These are phyloP conservation scores for Scrobipalpa costella DNA, from an alignment of 2,888 invertebrate species.

Conservation along the genomic window DNA sequence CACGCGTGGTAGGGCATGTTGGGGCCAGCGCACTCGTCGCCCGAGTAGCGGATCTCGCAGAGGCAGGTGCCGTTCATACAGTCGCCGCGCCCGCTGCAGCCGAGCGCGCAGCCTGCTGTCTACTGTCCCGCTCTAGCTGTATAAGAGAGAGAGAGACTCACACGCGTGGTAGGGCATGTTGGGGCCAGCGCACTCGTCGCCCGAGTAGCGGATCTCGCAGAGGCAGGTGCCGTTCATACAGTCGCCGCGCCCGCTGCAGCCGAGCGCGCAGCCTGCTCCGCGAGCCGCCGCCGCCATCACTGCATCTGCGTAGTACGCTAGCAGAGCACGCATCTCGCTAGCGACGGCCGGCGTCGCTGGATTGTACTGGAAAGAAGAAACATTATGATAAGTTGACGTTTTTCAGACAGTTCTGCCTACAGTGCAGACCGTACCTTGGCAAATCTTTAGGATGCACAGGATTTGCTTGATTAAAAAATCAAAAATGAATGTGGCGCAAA, in stretches of 20 bases:
- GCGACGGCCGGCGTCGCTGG: constrained; percentile 60
- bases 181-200: constrained; percentile 90
- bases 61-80: constrained; percentile 95
- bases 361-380: constrained; percentile 47
- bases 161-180: constrained; percentile 90
- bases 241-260: constrained; percentile 94
- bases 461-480: no score
- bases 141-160: constrained; percentile 41
- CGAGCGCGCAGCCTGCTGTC: constrained; percentile 84
- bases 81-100: constrained; percentile 94
- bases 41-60: no score
- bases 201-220: constrained; percentile 93
- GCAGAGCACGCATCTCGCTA: constrained; percentile 70
- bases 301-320: constrained; percentile 75
- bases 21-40: constrained; percentile 90
- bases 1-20: constrained; percentile 90
- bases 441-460: no score
- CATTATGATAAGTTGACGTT: constrained; percentile 13
- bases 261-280: constrained; percentile 83
- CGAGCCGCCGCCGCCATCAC: constrained; percentile 68
- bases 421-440: no score
- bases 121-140: no score
- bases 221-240: constrained; percentile 95
- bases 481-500: no score
- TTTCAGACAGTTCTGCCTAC: no score